phyloP scores from a whole-genome alignment of 1,140 invertebrate genomes.

The Diploscapter pachys region DNA sequence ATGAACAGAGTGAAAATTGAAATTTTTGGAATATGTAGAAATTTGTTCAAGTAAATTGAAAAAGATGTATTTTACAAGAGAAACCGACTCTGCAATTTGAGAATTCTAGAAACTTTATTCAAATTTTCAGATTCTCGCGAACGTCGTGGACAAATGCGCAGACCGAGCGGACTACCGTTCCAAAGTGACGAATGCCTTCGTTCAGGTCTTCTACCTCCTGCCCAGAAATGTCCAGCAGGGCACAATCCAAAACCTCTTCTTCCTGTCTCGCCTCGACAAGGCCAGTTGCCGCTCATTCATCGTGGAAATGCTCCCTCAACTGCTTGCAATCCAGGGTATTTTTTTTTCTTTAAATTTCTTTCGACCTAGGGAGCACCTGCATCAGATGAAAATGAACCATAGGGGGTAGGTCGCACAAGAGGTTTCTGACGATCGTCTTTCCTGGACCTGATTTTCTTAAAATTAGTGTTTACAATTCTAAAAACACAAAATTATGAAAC shows the following conservation, averaged over 20 bases:
- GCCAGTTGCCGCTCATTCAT: background rate
- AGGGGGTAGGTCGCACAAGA: too few relatives aligned
- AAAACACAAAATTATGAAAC: too few relatives aligned
- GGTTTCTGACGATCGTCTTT: too few relatives aligned
- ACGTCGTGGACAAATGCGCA: background rate
- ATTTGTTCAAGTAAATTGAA: too few relatives aligned
- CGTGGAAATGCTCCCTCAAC: slow-evolving; percentile 2
- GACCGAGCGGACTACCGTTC: slow-evolving; percentile 2
- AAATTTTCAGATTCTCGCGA: slow-evolving; percentile 15
- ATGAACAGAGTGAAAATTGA: too few relatives aligned
- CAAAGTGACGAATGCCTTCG: background rate
- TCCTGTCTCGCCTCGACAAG: background rate
- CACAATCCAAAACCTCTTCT: background rate
- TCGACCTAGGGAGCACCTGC: too few relatives aligned
- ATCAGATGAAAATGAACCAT: too few relatives aligned
- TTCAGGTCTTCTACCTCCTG: background rate
- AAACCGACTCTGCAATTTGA: too few relatives aligned
- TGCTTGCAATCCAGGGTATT: slow-evolving; percentile 6
- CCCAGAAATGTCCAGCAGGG: background rate
- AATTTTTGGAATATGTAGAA: too few relatives aligned
- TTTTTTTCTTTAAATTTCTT: background rate
- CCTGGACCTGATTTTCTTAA: too few relatives aligned
- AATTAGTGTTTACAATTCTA: too few relatives aligned
- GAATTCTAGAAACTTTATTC: background rate
- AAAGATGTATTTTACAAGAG: too few relatives aligned